Base-by-base conservation (phyloP, 1,140 invertebrate species). In the silkworm (Bombyx mori) region DNA sequence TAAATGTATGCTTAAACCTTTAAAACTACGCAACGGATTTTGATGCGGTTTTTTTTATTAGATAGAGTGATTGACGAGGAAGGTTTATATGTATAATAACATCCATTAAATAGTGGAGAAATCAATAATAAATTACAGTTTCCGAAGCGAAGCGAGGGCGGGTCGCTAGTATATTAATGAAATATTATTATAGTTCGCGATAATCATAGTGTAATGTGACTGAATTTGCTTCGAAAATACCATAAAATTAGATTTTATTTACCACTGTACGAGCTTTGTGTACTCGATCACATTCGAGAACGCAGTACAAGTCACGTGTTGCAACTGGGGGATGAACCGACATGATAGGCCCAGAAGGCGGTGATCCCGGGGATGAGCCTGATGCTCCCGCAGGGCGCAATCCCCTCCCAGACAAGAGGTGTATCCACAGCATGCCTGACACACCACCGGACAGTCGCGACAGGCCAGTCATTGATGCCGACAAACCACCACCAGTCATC, bases 221-320 rank as follows among this genome's bases (percentile, higher is more conserved):
- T 5, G 26, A 35, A 35, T 35, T 35, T 35, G 4, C 26, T 35
- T 35, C 0, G 26, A 3, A 1, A 35, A 35, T 35, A 35, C 26
- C 0, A 0, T 35, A 3, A 35, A 35, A 35, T 35, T 35, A 35
- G 26, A 12, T 44, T 46, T 55, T 35, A 79, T 88, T 82, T 65
- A 90, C 97, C 58, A 99, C 97, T 4, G 98, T 99, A 42, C 98
- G 88, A 3, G 98, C 98, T 89, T 99, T 99, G 87, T 99, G 98
- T 7, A 98, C 94, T 63, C 97, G 92, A 86, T 99, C 98, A 73
- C 97, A 96, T 81, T 99, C 97, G 44, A 99, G 90, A 1, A 99
- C 98, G 80, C 97, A 99, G 77, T 99, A 99, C 26, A 99, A 89
- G 88, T 99, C 97, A 61, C 96, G 88, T 54, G 95, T 89, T 8